Conservation (phyloP, 2,888 invertebrate species). For the Alitta virens region DNA sequence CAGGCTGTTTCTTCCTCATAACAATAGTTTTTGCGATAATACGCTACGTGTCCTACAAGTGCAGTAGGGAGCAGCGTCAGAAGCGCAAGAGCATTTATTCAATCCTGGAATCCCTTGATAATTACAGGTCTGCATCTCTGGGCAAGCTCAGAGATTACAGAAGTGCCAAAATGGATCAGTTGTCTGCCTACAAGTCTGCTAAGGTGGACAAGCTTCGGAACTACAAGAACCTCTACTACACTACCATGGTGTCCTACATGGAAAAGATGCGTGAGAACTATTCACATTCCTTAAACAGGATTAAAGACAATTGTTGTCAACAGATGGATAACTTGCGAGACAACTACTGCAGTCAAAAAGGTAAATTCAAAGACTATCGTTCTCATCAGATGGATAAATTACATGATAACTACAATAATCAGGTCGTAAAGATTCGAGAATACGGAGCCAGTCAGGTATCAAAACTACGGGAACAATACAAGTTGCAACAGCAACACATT, state of each 20-base stretch:
- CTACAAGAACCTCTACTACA: constrained; percentile 37
- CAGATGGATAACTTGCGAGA: constrained; percentile 92
- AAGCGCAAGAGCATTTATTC: constrained; percentile 75
- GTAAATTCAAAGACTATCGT: constrained; percentile 87
- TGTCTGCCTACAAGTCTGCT: constrained; percentile 46
- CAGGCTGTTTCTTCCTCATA: constrained; percentile 74
- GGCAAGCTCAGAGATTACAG: constrained; percentile 47
- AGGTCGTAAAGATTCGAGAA: constrained; percentile 88
- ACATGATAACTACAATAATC: constrained; percentile 91
- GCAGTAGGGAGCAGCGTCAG: constrained; percentile 45
- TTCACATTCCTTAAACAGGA: constrained; percentile 80
- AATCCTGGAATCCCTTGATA: constrained; percentile 73
- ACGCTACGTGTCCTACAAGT: constrained; percentile 71
- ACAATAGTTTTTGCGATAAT: constrained; percentile 79
- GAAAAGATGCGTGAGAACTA: constrained; percentile 89
- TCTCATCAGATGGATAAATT: constrained; percentile 89
- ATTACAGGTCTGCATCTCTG: constrained; percentile 45
- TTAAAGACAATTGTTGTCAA: constrained; percentile 88
- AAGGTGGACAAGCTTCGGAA: constrained; percentile 44
- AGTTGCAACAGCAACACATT: constrained; percentile 91
- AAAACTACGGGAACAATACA: constrained; percentile 86
- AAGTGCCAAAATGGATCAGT: constrained; percentile 41
- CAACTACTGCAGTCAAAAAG: constrained; percentile 85
- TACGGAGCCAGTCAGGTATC: constrained; percentile 91
- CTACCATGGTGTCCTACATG: constrained; percentile 36